phyloP scores from a whole-genome alignment of 2,888 invertebrate species.

The Busseola fusca region DNA sequence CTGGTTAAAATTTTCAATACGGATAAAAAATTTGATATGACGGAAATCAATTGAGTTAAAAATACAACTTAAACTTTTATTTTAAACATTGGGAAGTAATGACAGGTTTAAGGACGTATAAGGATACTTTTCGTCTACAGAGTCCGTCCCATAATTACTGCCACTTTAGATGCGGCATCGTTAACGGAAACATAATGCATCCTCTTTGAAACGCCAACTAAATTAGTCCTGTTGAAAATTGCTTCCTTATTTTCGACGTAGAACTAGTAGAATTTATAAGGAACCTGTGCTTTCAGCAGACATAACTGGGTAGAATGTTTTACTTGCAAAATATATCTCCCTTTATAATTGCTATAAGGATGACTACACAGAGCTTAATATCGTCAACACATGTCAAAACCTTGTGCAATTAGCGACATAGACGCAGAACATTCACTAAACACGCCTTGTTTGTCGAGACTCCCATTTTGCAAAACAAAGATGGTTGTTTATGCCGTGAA shows the following conservation, averaged over 20 bases:
- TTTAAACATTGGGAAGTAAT: conserved; percentile 18
- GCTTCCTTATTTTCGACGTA: conserved; percentile 70
- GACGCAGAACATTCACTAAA: conserved; percentile 27
- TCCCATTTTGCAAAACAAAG: conserved; percentile 65
- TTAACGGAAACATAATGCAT: conserved; percentile 78
- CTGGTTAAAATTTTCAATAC: conserved; percentile 6
- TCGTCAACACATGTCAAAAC: conserved; percentile 29
- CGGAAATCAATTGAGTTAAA: not conserved
- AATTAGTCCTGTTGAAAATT: conserved; percentile 79
- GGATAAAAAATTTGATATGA: not conserved
- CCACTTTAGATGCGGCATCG: conserved; percentile 67
- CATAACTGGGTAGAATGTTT: conserved; percentile 11
- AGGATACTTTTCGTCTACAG: conserved; percentile 47
- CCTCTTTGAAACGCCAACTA: conserved; percentile 73
- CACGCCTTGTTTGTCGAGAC: conserved; percentile 51
- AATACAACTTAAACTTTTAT: not conserved
- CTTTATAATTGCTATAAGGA: conserved; percentile 12
- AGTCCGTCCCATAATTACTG: conserved; percentile 64
- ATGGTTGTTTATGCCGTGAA: conserved; percentile 64
- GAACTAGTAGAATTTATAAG: conserved; percentile 34
- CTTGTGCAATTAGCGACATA: conserved; percentile 37
- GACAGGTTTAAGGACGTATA: conserved; percentile 32
- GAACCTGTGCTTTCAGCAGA: conserved; percentile 43
- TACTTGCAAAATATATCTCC: not conserved
- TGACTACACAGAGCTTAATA: conserved; percentile 5